phyloP scores from a whole-genome alignment of 1,140 invertebrate species.

The Ctenoplectra terminalis region DNA sequence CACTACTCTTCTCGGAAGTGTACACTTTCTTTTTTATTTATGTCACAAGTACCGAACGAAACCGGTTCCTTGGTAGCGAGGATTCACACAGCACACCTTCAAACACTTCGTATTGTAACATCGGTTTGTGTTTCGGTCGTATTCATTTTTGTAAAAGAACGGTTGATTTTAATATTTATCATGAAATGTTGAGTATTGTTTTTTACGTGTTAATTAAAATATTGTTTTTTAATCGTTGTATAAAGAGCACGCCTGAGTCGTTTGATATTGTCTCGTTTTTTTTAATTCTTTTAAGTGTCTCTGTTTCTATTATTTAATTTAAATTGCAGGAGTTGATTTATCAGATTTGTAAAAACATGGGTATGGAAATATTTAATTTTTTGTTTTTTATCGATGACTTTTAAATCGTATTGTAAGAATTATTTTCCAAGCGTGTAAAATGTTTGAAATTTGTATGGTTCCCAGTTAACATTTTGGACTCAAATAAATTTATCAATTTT shows the following conservation, averaged over 20 bases:
- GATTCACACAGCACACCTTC: constrained; percentile 2
- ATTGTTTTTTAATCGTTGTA: neutral
- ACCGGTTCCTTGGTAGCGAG: constrained; percentile 43
- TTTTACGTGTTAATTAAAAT: neutral
- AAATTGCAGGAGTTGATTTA: no score
- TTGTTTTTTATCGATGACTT: neutral
- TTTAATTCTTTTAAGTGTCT: no score
- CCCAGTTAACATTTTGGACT: neutral
- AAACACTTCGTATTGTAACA: constrained; percentile 22
- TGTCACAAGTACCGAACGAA: constrained; percentile 39
- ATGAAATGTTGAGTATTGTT: constrained; percentile 24
- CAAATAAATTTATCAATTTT: neutral
- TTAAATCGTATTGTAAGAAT: neutral
- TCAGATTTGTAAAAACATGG: neutral
- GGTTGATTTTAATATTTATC: neutral
- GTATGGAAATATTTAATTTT: neutral
- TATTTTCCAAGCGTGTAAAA: neutral
- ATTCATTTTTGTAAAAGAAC: neutral
- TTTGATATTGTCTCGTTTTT: neutral
- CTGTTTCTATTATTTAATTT: no score
- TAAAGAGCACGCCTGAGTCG: neutral
- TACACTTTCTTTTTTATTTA: constrained; percentile 27
- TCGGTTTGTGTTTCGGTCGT: constrained; percentile 8
- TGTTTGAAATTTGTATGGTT: neutral
- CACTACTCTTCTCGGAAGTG: constrained; percentile 33